A percentile compares a stretch with the other conserved stretches of the same genome.
phyloP scores from a whole-genome alignment of 23 tunicate species.

The Pegea sp. region DNA sequence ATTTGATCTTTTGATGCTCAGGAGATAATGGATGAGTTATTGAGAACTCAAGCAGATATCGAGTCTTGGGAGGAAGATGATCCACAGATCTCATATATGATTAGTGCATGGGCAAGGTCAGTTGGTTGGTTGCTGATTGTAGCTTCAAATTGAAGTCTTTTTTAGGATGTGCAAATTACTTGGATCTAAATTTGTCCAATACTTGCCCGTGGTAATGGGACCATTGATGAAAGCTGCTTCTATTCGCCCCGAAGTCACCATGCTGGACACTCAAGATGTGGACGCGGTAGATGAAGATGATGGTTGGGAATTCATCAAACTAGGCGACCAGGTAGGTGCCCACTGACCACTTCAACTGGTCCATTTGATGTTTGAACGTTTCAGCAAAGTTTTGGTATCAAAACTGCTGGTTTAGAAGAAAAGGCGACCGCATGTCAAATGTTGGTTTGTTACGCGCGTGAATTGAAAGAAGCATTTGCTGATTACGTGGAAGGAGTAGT shows the following conservation, averaged over 20 bases:
- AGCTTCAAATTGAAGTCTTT: not conserved
- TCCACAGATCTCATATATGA: slow-evolving; percentile 97
- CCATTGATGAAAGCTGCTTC: slow-evolving; percentile 98
- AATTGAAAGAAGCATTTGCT: slow-evolving; percentile 82
- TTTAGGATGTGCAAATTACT: slow-evolving; percentile 87
- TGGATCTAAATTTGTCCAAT: slow-evolving; percentile 72
- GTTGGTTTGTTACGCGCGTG: slow-evolving; percentile 97
- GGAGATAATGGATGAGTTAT: slow-evolving; percentile 87
- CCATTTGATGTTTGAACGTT: not conserved
- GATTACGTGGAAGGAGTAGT: slow-evolving; percentile 88
- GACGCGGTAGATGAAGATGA: slow-evolving; percentile 78
- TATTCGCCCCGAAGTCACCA: slow-evolving; percentile 89
- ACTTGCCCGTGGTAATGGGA: slow-evolving; percentile 98
- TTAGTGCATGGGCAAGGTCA: slow-evolving; percentile 97
- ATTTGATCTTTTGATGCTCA: slow-evolving; percentile 1
- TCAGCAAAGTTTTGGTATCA: slow-evolving; percentile 94
- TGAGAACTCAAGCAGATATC: slow-evolving; percentile 77
- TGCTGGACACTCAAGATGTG: slow-evolving; percentile 90
- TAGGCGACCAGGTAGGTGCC: slow-evolving; percentile 71
- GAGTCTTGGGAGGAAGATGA: slow-evolving; percentile 97
- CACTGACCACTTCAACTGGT: too few species aligned
- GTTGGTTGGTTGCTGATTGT: not conserved
- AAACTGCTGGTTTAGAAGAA: slow-evolving; percentile 93
- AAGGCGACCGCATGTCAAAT: slow-evolving; percentile 97
- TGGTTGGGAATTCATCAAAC: slow-evolving; percentile 94